Conservation (phyloP, 2,888 invertebrate species). For the Caenorhabditis becei region DNA sequence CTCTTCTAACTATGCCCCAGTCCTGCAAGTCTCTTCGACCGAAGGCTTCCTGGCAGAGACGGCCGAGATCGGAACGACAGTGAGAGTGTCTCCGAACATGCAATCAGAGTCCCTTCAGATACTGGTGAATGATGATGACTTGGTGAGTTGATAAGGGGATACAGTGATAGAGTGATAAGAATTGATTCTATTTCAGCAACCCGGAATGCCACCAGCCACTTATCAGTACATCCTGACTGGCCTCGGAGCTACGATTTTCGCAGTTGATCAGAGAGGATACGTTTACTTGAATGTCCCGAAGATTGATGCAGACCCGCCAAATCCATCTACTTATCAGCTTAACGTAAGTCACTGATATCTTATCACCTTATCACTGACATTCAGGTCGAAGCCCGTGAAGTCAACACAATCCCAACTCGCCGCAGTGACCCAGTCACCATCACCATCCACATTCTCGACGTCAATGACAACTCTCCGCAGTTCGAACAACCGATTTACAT, state of each 20-base stretch:
- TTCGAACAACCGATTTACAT: constrained; percentile 77
- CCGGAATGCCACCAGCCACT: constrained; percentile 82
- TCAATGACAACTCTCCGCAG: constrained; percentile 78
- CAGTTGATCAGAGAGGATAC: constrained; percentile 81
- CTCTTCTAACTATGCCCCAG: constrained; percentile 60
- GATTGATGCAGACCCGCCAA: constrained; percentile 79
- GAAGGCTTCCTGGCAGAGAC: constrained; percentile 80
- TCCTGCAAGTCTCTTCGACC: constrained; percentile 76
- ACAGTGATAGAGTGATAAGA: too few relatives aligned
- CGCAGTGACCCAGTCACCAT: constrained; percentile 78
- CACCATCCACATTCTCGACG: constrained; percentile 80
- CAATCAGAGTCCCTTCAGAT: constrained; percentile 79
- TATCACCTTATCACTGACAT: not conserved
- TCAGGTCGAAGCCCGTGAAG: constrained; percentile 81
- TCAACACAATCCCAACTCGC: constrained; percentile 79
- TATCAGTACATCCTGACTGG: constrained; percentile 82
- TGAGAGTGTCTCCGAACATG: constrained; percentile 74
- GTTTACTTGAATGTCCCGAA: constrained; percentile 80
- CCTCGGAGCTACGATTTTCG: constrained; percentile 81
- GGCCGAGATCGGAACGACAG: constrained; percentile 80
- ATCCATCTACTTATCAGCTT: constrained; percentile 78
- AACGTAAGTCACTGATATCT: constrained; percentile 66
- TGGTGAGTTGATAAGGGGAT: constrained; percentile 72
- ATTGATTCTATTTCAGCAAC: constrained; percentile 73
- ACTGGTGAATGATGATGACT: constrained; percentile 80